Evolutionary conservation across 2,113 vertebrate genomes (phyloP).

Genomic region (Tyto alba): DNA sequence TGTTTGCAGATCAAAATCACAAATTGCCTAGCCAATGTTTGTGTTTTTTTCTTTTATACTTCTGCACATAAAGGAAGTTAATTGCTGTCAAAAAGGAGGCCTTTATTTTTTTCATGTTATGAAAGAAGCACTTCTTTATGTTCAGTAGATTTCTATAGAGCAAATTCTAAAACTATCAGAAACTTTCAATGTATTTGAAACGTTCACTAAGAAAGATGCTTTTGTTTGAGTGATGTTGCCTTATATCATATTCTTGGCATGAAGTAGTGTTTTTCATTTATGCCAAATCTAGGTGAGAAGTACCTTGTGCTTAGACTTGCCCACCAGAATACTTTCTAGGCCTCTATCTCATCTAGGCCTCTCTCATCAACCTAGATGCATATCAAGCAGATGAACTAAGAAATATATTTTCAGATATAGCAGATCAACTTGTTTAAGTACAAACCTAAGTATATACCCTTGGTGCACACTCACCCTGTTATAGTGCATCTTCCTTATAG

Average conservation of each 20-base stretch:
- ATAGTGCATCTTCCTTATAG: not conserved
- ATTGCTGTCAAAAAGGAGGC: not conserved
- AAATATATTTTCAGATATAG: not conserved
- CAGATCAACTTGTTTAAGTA: not conserved
- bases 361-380: not conserved
- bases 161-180: not conserved
- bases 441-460: not conserved
- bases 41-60: not conserved
- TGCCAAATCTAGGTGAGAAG: not conserved
- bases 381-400: not conserved
- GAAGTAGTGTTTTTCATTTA: not conserved
- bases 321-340: not conserved
- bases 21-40: not conserved
- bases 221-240: not conserved
- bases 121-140: not conserved
- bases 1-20: not conserved
- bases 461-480: not conserved
- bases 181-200: not conserved
- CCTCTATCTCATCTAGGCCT: not conserved
- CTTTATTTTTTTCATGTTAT: not conserved
- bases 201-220: not conserved
- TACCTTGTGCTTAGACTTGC: not conserved
- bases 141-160: not conserved
- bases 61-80: not conserved
- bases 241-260: not conserved